phyloP scores from a whole-genome alignment of 2,797 vertebrate species.

The Loriculus beryllinus region DNA sequence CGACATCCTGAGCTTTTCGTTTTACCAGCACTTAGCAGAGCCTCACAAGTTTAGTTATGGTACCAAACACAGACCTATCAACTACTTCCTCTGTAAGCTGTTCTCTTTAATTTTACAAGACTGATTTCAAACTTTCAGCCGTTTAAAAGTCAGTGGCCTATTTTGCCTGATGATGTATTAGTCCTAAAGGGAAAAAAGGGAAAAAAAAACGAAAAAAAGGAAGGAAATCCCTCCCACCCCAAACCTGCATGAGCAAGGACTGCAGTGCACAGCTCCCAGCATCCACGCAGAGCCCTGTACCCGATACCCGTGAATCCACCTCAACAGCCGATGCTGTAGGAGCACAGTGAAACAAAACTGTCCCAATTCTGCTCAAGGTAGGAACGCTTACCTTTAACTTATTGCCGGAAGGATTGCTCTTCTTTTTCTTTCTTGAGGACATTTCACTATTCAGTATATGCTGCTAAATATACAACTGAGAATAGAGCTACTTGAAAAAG shows the following conservation, averaged over 20 bases:
- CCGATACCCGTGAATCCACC: fast-evolving
- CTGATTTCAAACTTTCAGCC: background rate
- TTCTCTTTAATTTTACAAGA: background rate
- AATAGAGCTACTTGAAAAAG: fast-evolving
- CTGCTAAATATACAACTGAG: fast-evolving
- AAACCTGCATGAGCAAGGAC: no score
- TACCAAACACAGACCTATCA: background rate
- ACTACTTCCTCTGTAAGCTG: background rate
- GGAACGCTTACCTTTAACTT: background rate
- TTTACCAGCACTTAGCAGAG: background rate
- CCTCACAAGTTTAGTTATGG: background rate
- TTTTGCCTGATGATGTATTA: background rate
- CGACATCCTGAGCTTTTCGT: fast-evolving
- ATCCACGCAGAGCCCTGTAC: fast-evolving
- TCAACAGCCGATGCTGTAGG: fast-evolving
- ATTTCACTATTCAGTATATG: background rate
- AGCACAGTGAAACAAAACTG: fast-evolving
- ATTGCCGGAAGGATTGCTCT: fast-evolving
- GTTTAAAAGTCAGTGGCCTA: background rate
- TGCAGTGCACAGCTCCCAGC: background rate
- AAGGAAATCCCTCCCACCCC: fast-evolving
- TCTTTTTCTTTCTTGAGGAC: background rate
- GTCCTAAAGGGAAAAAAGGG: no score
- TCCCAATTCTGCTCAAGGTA: fast-evolving
- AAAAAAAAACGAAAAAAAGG: background rate